Conservation (phyloP, 2,888 invertebrate species). For the Apamea crenata region DNA sequence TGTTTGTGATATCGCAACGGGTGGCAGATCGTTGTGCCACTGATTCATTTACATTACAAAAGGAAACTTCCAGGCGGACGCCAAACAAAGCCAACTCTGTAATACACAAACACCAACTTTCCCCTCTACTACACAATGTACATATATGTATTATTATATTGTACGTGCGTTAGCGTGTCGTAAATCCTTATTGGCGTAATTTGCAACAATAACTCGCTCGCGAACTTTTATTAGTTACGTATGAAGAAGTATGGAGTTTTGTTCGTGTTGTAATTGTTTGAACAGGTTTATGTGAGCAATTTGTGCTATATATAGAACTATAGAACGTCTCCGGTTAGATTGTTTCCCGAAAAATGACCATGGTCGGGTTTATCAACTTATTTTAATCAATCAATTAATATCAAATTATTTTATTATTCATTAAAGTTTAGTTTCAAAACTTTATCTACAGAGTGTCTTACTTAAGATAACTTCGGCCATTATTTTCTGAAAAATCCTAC, state of each 20-base stretch:
- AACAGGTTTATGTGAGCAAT: slow-evolving; percentile 22
- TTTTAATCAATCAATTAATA: no score
- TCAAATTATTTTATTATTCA: no score
- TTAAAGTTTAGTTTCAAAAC: neutral
- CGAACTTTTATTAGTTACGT: slow-evolving; percentile 65
- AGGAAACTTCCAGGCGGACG: slow-evolving; percentile 60
- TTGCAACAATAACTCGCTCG: slow-evolving; percentile 66
- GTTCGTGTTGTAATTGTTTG: slow-evolving; percentile 34
- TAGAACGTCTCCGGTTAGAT: neutral
- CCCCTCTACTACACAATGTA: slow-evolving; percentile 26
- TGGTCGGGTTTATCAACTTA: neutral
- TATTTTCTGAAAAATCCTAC: slow-evolving; percentile 1
- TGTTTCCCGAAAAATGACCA: neutral
- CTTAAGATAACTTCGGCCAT: neutral
- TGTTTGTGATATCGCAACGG: slow-evolving; percentile 55
- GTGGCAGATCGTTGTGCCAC: slow-evolving; percentile 49
- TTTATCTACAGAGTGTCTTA: neutral
- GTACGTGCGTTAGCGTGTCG: slow-evolving; percentile 36
- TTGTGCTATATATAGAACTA: neutral
- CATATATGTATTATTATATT: slow-evolving; percentile 34
- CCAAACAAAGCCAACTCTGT: slow-evolving; percentile 58
- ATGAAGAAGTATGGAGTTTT: slow-evolving; percentile 42
- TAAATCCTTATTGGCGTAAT: slow-evolving; percentile 66
- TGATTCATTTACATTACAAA: slow-evolving; percentile 66
- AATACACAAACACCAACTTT: slow-evolving; percentile 59